Conservation (phyloP, 2,113 vertebrate species). For the Rutilus rutilus region DNA sequence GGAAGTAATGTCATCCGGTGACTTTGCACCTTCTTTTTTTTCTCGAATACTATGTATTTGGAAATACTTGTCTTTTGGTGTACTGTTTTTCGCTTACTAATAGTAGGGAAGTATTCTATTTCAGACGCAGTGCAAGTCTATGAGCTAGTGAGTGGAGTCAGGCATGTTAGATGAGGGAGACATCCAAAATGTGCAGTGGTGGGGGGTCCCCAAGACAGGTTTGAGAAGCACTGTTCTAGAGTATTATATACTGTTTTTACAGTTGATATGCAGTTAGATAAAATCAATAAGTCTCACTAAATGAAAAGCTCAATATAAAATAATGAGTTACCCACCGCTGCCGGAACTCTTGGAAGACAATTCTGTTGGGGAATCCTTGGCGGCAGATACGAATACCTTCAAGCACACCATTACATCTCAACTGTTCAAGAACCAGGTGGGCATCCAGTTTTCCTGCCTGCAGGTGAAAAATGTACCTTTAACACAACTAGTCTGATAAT, state of each 20-base stretch:
- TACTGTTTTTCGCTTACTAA: too few relatives aligned
- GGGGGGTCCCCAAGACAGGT: too few relatives aligned
- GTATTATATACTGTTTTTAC: neutral
- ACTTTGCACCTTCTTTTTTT: too few relatives aligned
- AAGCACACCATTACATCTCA: constrained; percentile 94
- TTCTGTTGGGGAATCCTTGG: constrained; percentile 97
- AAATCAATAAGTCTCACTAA: neutral
- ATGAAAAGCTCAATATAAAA: neutral
- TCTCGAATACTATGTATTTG: too few relatives aligned
- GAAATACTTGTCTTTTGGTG: too few relatives aligned
- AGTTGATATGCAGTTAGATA: neutral
- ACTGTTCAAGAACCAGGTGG: constrained; percentile 92
- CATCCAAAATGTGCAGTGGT: too few relatives aligned
- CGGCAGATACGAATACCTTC: constrained; percentile 97
- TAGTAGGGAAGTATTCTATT: too few relatives aligned
- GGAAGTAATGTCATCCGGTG: too few relatives aligned
- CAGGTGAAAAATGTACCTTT: neutral
- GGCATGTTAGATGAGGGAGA: too few relatives aligned
- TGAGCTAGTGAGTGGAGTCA: too few relatives aligned
- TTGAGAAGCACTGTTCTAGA: too few relatives aligned
- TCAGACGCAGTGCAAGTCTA: too few relatives aligned
- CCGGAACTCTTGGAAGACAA: constrained; percentile 98
- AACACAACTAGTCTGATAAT: neutral
- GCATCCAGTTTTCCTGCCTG: constrained; percentile 94
- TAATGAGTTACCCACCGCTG: constrained; percentile 80